These are phyloP conservation scores for Gavia stellata DNA, from an alignment of 2,113 vertebrate species.

Conservation along the genomic window DNA sequence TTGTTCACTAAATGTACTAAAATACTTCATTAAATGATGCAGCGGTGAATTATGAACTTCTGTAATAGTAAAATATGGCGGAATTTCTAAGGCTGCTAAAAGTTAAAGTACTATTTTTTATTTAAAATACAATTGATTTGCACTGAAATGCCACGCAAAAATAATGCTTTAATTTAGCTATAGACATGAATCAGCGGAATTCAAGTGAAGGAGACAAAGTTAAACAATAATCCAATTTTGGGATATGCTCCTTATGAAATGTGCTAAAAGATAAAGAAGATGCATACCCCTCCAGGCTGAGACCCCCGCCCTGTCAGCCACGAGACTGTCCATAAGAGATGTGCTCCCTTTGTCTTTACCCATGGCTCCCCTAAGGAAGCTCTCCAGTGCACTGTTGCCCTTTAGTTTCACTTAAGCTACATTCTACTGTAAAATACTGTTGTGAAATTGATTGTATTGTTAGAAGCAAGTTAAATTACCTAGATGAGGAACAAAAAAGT, in stretches of 20 bases:
- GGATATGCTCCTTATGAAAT: not conserved
- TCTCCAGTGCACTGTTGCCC: not conserved
- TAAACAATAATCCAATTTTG: not conserved
- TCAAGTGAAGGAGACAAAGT: not conserved
- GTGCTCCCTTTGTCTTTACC: not conserved
- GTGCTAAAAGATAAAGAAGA: not conserved
- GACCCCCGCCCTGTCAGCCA: not conserved
- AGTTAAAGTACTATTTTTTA: not conserved
- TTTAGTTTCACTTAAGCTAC: not conserved
- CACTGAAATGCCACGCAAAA: not conserved
- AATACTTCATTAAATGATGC: not conserved
- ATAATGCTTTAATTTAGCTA: not conserved
- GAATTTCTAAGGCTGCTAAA: not conserved
- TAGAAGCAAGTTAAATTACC: not conserved
- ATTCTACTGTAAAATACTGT: not conserved
- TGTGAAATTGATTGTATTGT: not conserved
- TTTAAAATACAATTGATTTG: not conserved
- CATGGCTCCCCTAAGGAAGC: not conserved
- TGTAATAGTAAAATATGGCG: not conserved
- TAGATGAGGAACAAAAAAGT: not conserved
- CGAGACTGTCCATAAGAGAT: accelerated
- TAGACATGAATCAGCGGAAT: not conserved
- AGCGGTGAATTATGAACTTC: not conserved
- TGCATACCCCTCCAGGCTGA: not conserved
- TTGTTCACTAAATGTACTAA: not conserved